Evolutionary conservation across 1,140 invertebrate genomes (phyloP).

Genomic region (Agrypnia vestita): DNA sequence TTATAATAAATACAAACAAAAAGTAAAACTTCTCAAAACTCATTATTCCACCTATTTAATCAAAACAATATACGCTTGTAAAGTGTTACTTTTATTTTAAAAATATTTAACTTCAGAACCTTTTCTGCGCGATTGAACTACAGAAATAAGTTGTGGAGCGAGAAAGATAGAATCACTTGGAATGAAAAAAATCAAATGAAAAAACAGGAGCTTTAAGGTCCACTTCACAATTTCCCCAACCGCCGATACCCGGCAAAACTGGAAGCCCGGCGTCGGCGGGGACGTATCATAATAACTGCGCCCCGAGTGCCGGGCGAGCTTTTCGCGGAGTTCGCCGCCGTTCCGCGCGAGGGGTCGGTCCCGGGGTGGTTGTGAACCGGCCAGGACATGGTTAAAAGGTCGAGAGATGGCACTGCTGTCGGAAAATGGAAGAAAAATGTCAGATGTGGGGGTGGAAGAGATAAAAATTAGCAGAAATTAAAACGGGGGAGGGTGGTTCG

Average conservation of each 20-base stretch:
- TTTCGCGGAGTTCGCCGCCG: neutral
- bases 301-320: neutral
- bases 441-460: slow-evolving; percentile 63
- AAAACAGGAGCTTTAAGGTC: slow-evolving; percentile 47
- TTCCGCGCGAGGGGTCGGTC: neutral
- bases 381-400: slow-evolving; percentile 52
- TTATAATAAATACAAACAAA: too few relatives aligned
- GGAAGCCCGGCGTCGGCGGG: neutral
- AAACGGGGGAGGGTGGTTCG: slow-evolving; percentile 62
- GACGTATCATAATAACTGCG: neutral
- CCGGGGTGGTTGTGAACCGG: slow-evolving; percentile 2
- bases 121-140: neutral
- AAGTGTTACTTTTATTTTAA: too few relatives aligned
- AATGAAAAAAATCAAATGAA: slow-evolving; percentile 46
- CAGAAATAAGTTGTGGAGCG: neutral
- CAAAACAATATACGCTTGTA: too few relatives aligned
- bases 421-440: slow-evolving; percentile 58
- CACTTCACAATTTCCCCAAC: neutral
- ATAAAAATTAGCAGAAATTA: slow-evolving; percentile 62
- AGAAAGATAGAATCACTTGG: slow-evolving; percentile 38
- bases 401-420: slow-evolving; percentile 45
- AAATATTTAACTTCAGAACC: neutral
- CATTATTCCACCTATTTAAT: too few relatives aligned
- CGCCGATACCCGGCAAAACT: neutral
- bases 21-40: too few relatives aligned